Evolutionary conservation across 2,797 vertebrate species (phyloP).

Genomic region (Enoplosus armatus): DNA sequence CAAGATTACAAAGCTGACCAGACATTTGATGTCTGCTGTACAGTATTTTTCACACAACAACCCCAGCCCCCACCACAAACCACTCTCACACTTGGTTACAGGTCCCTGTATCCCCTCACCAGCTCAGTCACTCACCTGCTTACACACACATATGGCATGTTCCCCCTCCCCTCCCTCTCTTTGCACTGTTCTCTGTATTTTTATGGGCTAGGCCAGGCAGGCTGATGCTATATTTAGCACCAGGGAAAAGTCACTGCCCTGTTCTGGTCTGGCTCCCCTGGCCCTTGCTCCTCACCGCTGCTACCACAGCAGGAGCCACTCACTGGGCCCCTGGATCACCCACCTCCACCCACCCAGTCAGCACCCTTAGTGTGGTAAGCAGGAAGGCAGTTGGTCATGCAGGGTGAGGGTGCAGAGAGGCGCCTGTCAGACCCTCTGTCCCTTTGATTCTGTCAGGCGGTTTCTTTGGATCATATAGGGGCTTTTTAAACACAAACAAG

Average conservation of each 20-base stretch:
- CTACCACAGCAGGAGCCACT: conserved; percentile 24
- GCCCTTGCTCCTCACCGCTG: conserved; percentile 17
- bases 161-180: conserved; percentile 1
- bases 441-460: conserved; percentile 29
- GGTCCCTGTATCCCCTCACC: neutral
- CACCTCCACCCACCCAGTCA: conserved; percentile 39
- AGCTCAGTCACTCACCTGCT: conserved; percentile 15
- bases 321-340: conserved; percentile 23
- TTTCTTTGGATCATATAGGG: conserved; percentile 33
- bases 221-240: conserved; percentile 76
- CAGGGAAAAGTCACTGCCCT: conserved; percentile 51
- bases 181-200: conserved; percentile 59
- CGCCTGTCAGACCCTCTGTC: conserved; percentile 14
- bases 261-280: conserved; percentile 45
- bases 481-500: conserved; percentile 33
- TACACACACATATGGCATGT: neutral
- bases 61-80: neutral
- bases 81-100: conserved; percentile 3
- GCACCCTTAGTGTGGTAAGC: conserved; percentile 1
- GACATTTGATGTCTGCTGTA: neutral
- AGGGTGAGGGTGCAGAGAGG: conserved; percentile 31
- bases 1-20: neutral
- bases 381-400: conserved; percentile 21
- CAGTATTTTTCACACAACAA: neutral
- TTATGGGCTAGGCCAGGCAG: conserved; percentile 46